A percentile compares a stretch with the other conserved stretches of the same genome.
phyloP scores from a whole-genome alignment of 64 coral and sea anemone genomes.

The Hydrozoanthus tunicans region DNA sequence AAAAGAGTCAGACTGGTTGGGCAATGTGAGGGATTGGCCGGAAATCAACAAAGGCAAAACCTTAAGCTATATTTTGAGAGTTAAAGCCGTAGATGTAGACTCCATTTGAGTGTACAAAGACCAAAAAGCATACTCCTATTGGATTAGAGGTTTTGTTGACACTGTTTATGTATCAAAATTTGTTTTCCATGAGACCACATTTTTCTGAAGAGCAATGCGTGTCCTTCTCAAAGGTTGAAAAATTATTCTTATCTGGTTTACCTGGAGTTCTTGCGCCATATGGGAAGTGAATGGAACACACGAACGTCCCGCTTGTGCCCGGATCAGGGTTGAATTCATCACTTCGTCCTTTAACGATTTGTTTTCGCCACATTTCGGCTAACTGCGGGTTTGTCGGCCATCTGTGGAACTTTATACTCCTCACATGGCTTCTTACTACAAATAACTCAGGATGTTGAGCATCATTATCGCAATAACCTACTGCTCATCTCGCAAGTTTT shows the following conservation, averaged over 20 bases:
- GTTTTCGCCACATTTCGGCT: too few species aligned
- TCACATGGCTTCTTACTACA: too few species aligned
- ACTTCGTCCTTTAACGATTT: too few species aligned
- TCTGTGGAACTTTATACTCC: too few species aligned
- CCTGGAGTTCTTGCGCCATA: too few species aligned
- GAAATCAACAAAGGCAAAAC: conserved; percentile 51
- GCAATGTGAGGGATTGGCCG: conserved; percentile 40
- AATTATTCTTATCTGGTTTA: conserved; percentile 10
- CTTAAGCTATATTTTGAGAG: conserved; percentile 55
- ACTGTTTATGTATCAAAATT: conserved; percentile 30
- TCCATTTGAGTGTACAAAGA: conserved; percentile 62
- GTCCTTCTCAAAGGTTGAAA: conserved; percentile 40
- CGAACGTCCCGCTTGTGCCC: too few species aligned
- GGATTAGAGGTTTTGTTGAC: conserved; percentile 42
- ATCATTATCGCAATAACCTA: too few species aligned
- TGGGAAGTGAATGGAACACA: too few species aligned
- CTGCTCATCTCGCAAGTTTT: too few species aligned
- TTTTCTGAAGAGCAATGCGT: conserved; percentile 42
- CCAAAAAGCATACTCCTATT: conserved; percentile 67
- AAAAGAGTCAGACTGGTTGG: conserved; percentile 2
- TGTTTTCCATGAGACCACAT: background rate
- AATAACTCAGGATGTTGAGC: too few species aligned
- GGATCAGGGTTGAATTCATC: conserved; percentile 1
- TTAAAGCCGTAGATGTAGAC: conserved; percentile 65
- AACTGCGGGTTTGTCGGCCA: too few species aligned